Conservation (phyloP, 1,140 invertebrate genomes). For the Yoshiicerus persimilis region DNA sequence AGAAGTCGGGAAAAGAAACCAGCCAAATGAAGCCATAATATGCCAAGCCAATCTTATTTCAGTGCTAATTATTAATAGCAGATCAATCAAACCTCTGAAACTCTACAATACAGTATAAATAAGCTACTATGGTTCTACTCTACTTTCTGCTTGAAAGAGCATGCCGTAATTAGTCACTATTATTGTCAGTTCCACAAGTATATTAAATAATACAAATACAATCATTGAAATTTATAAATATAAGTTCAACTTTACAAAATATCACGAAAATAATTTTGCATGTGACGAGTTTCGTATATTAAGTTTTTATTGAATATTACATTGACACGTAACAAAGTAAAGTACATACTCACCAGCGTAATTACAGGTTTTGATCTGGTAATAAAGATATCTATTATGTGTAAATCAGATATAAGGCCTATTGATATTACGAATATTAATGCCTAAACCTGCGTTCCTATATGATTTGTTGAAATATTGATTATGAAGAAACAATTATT, state of each 20-base stretch:
- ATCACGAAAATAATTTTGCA: not conserved
- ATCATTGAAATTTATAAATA: not conserved
- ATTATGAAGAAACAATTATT: not conserved
- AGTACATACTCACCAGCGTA: not conserved
- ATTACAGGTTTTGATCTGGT: not conserved
- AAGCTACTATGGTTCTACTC: not conserved
- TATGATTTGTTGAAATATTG: not conserved
- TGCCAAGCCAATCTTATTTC: not conserved
- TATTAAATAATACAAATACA: not conserved
- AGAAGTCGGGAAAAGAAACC: not conserved
- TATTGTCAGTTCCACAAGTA: not conserved
- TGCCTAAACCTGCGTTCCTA: not conserved
- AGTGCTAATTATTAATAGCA: not conserved
- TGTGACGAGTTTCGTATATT: not conserved
- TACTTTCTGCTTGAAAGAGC: not conserved
- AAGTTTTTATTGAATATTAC: not conserved
- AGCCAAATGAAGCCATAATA: not conserved
- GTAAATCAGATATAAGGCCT: not conserved
- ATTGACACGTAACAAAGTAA: not conserved
- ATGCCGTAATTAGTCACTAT: not conserved
- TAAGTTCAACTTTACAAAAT: not conserved
- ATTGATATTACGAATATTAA: no score
- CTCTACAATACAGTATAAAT: not conserved
- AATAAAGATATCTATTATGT: not conserved
- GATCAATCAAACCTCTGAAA: not conserved